Evolutionary conservation across 1,140 invertebrate species (phyloP), one percentile per base, ranked within the genome.

Genomic region (Drosophila bifasciata): DNA sequence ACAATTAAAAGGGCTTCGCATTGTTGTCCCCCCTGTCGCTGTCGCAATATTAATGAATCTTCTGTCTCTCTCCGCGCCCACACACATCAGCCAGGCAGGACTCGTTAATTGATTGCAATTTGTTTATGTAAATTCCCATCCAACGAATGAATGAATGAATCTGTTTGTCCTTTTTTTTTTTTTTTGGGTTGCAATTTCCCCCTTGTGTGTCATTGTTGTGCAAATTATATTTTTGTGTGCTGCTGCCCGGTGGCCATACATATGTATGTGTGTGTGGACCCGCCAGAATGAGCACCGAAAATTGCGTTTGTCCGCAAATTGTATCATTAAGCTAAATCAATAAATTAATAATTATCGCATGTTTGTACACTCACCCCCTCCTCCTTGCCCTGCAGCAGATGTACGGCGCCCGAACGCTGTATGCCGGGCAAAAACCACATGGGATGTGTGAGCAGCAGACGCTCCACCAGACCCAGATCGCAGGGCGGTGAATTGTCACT

Each of bases 401-500:
- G 97, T 62, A 98, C 97, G 28, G 97, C 97, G 0, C 97, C 97
- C 52, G 96, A 96, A 51, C 98, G 93, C 85, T 98, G 97, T 17
- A 98, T 96, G n/a, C 97, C 96, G 1, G 97, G 96, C 36, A 99
- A 93, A 92, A 97, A 98, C 98, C 98, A 99, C 73, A 99, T 97
- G 15, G 97, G 96, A 93, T 98, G 97, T 25, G 96, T 97, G 49
- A 97, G 94, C 74, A 97, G 95, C 57, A 99, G 94, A 43, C 97
- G 93, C 92, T 99, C 97, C 76, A 97, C 92, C 50, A 97, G 92
- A 13, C 95, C 95, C 80, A 98, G 96, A 92, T 96, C 96, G 91
- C 96, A 97, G 49, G 95, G 93, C 51, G 93, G 91, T 43, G 83
- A 90, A 62, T 91, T 83, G 61, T 91, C 90, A 48, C 79, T 90